Base-by-base conservation (phyloP, 2,888 invertebrate species). In the Adelphocoris suturalis region DNA sequence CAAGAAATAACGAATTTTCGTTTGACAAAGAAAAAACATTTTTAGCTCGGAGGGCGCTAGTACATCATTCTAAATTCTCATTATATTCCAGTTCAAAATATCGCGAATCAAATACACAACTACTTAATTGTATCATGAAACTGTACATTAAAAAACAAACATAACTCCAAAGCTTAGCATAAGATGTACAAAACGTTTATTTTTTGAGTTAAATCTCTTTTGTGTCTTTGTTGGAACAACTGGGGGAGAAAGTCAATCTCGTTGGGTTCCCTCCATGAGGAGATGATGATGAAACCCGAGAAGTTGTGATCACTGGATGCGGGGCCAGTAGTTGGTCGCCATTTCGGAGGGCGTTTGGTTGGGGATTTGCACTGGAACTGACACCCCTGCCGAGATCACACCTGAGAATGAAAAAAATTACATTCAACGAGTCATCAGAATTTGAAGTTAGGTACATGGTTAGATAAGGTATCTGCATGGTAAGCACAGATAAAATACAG, bases 291-390 rank as follows among this genome's bases (percentile, higher is more conserved):
- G 96, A 95, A 97, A 96, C 95, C 97, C 97, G 95, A 97, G 97
- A 93, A 97, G 96, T 95, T 97, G 96, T 94, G 97, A 97, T 98
- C 98, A 97, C 96, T 97, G 97, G 94, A 98, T 96, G 94, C 97
- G 95, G 57, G 97, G 97, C 98, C 98, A 98, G 94, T 98, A 98
- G 94, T 97, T 97, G 48, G 91, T 87, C 78, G 91, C 89, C 57
- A 90, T 94, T 94, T 97, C 97, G 91, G 96, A 95, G 92, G 96
- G 96, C 7, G 89, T 89, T 94, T 97, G 97, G 92, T 97, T 97
- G 86, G 97, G 97, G 93, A 98, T 97, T 95, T 98, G 98, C 91
- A 98, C 97, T 82, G 98, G 98, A 88, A 98, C 98, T 91, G 97
- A 97, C 86, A 98, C 97, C 46, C 98, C 98, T 91, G 98, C 97